Conservation (phyloP, 2,888 invertebrate genomes). For the Xestia xanthographa region DNA sequence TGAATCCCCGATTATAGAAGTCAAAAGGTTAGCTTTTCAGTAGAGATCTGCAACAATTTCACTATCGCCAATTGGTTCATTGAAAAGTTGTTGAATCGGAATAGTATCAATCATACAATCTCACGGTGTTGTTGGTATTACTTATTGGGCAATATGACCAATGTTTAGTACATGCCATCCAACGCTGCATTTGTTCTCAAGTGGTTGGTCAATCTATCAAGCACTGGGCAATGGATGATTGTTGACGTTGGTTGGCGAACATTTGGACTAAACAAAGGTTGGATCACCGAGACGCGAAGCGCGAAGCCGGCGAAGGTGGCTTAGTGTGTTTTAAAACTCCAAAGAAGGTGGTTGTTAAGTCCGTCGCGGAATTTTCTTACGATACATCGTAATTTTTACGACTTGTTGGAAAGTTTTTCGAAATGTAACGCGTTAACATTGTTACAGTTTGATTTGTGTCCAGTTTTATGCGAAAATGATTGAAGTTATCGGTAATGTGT, state of each 20-base stretch:
- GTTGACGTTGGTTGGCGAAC: conserved; percentile 32
- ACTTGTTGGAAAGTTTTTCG: conserved; percentile 36
- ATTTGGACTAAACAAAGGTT: conserved; percentile 20
- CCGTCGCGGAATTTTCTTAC: conserved; percentile 23
- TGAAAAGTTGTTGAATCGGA: conserved; percentile 13
- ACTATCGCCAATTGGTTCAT: neutral
- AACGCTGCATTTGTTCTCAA: conserved; percentile 18
- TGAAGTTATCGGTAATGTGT: conserved; percentile 69
- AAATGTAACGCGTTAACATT: conserved; percentile 53
- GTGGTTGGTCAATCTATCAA: too few relatives aligned
- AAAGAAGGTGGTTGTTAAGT: conserved; percentile 18
- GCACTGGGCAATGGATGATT: neutral
- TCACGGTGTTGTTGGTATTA: conserved; percentile 5
- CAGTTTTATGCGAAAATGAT: conserved; percentile 68
- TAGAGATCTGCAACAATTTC: neutral
- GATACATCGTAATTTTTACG: conserved; percentile 49
- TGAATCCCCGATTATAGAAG: neutral
- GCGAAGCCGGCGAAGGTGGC: conserved; percentile 2
- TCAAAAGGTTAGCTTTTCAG: neutral
- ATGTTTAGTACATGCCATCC: neutral
- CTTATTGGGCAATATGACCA: conserved; percentile 10
- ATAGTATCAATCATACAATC: conserved; percentile 1
- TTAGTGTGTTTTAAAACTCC: conserved; percentile 35
- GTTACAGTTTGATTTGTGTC: conserved; percentile 48
- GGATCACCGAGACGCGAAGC: conserved; percentile 29